Base-by-base conservation (phyloP, 2,113 vertebrate species). In the Ranitomeya variabilis region DNA sequence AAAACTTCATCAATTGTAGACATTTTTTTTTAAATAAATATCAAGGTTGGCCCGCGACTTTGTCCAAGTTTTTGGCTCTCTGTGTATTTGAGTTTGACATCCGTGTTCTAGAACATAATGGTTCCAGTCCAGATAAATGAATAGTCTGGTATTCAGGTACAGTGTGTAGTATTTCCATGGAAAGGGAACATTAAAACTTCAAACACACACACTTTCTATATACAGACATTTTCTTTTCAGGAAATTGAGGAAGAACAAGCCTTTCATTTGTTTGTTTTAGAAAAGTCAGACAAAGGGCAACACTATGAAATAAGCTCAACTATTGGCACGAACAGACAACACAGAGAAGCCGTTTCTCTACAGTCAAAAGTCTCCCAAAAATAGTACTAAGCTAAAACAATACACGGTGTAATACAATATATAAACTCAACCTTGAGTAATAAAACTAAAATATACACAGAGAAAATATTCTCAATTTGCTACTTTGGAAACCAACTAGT, bases 261-360 rank as follows among this genome's bases (percentile, higher is more conserved):
- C 82, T 84, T 67, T 71, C 82, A 66, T 71, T 54, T 84, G 82
- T 84, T 84, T 84, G n/a, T 55, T 84, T 84, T 84, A 69, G 64
- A 71, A 26, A 84, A 84, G 64, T 84, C 82, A 84, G 64, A 71
- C 45, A 26, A 54, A 84, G 82, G 64, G 60, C 31, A 81, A 19
- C 55, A 19, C 79, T 31, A 37, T 62, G 4, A 81, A 81, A 19
- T 80, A 62, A 62, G 57, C 80, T 62, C 26, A 62, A 62, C 59
- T 81, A 81, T 81, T 81, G 80, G 80, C 80, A 64, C 0, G 55
- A 18, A 18, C n/a, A 15, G 37, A 81, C 16, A 62, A 26, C 45
- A 60, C 45, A 81, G 16, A 62, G 31, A 62, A 81, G 80, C 6
- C 0, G 15, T 62, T 81, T 81, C 16, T 64, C 60, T 51, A 62